Evolutionary conservation across 35 echinoderm and acorn worm genomes (phyloP).

Genomic region (Hemicentrotus pulcherrimus): DNA sequence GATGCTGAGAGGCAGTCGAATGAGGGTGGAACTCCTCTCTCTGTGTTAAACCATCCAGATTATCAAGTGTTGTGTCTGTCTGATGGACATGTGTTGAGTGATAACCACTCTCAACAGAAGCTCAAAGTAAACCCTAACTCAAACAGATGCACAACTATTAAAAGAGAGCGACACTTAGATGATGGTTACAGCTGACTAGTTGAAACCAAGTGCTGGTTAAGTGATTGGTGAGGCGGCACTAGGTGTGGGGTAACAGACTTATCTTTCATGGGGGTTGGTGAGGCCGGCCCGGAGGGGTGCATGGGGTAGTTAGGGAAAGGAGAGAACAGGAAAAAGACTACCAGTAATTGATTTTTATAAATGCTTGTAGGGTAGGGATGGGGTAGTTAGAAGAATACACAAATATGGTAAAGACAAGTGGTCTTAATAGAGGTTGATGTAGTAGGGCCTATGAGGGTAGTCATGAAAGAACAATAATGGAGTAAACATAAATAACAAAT

Average conservation of each 20-base stretch:
- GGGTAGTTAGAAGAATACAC: too few species aligned
- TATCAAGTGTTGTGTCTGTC: not conserved
- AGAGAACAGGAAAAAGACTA: too few species aligned
- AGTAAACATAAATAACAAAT: too few species aligned
- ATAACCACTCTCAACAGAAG: conserved; percentile 42
- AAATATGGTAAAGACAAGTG: too few species aligned
- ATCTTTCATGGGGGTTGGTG: not conserved
- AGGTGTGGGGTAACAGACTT: not conserved
- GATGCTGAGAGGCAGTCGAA: not conserved
- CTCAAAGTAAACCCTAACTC: conserved; percentile 33
- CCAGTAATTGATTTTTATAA: too few species aligned
- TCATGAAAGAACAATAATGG: too few species aligned
- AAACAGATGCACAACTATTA: conserved; percentile 48
- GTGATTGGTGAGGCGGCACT: not conserved
- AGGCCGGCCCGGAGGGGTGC: too few species aligned
- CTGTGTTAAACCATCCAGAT: not conserved
- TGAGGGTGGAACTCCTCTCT: not conserved
- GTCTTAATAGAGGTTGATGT: too few species aligned
- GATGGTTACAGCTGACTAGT: conserved; percentile 17
- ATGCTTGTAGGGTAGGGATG: too few species aligned
- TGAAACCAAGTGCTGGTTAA: conserved; percentile 36
- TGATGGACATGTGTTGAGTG: conserved; percentile 32
- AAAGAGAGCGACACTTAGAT: conserved; percentile 36
- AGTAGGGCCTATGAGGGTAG: too few species aligned
- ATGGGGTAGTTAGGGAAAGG: too few species aligned